Conservation (phyloP, 1,140 invertebrate genomes). For the Macrosteles quadrilineatus region DNA sequence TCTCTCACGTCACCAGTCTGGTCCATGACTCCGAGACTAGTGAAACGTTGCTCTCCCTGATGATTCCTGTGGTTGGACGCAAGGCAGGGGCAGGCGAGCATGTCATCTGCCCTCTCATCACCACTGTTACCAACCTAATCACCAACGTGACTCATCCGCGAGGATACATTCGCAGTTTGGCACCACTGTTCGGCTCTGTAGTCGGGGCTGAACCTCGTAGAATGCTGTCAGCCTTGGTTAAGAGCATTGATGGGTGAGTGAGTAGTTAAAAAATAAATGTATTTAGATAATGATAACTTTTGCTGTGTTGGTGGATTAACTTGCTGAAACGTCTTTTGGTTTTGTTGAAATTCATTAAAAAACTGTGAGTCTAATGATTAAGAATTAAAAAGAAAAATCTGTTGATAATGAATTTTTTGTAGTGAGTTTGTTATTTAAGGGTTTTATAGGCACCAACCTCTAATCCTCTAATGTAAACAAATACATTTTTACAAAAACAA, state of each 20-base stretch:
- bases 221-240: slow-evolving; percentile 32
- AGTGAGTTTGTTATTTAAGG: too few relatives aligned
- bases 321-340: too few relatives aligned
- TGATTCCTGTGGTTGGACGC: slow-evolving; percentile 73
- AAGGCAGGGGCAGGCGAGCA: slow-evolving; percentile 61
- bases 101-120: slow-evolving; percentile 63
- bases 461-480: too few relatives aligned
- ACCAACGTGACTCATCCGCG: slow-evolving; percentile 65
- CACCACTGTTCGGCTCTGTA: slow-evolving; percentile 65
- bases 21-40: slow-evolving; percentile 63
- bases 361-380: too few relatives aligned
- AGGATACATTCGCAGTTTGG: slow-evolving; percentile 64
- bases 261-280: too few relatives aligned
- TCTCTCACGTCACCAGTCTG: slow-evolving; percentile 75
- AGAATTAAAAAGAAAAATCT: too few relatives aligned
- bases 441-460: too few relatives aligned
- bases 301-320: too few relatives aligned
- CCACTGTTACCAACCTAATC: slow-evolving; percentile 72
- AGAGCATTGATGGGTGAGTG: neutral
- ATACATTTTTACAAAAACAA: too few relatives aligned
- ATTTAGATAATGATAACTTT: too few relatives aligned
- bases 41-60: slow-evolving; percentile 65
- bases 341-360: too few relatives aligned
- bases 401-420: too few relatives aligned
- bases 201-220: slow-evolving; percentile 61